Evolutionary conservation across 2,797 vertebrate species (phyloP).

Genomic region (Alcedo quadribrachys): DNA sequence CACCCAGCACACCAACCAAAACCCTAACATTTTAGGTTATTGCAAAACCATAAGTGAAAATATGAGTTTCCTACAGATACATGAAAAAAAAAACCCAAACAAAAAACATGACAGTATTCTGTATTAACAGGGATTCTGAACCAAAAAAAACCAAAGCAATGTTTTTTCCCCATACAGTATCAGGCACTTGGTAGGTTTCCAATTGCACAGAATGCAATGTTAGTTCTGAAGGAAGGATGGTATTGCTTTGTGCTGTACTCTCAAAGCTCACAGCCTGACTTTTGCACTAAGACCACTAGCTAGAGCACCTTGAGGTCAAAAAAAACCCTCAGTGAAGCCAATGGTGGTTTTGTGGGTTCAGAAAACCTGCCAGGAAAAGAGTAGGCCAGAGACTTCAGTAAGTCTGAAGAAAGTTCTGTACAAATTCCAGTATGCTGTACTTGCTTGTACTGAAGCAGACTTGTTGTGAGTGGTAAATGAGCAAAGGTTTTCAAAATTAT

Average conservation of each 20-base stretch:
- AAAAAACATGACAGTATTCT: background rate
- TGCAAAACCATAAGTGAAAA: background rate
- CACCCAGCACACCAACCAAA: background rate
- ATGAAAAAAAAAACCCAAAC: background rate
- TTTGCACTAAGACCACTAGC: background rate
- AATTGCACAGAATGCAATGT: background rate
- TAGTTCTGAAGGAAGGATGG: background rate
- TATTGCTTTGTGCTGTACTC: background rate
- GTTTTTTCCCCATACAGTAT: background rate
- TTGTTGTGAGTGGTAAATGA: background rate
- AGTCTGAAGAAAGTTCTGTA: background rate
- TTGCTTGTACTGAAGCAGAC: background rate
- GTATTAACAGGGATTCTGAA: background rate
- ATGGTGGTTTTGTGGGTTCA: background rate
- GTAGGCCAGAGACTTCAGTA: background rate
- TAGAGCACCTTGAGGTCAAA: background rate
- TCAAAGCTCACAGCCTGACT: background rate
- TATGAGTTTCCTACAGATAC: background rate
- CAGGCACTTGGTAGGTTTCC: background rate
- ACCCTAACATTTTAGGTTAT: background rate
- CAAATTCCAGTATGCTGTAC: rapidly evolving
- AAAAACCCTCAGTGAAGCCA: background rate
- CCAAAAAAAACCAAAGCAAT: background rate
- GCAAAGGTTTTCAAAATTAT: background rate
- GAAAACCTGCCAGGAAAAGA: background rate